Evolutionary conservation across 37 sponge, comb jelly and placozoan genomes (phyloP).

Genomic region (Hexactinellida sp.): DNA sequence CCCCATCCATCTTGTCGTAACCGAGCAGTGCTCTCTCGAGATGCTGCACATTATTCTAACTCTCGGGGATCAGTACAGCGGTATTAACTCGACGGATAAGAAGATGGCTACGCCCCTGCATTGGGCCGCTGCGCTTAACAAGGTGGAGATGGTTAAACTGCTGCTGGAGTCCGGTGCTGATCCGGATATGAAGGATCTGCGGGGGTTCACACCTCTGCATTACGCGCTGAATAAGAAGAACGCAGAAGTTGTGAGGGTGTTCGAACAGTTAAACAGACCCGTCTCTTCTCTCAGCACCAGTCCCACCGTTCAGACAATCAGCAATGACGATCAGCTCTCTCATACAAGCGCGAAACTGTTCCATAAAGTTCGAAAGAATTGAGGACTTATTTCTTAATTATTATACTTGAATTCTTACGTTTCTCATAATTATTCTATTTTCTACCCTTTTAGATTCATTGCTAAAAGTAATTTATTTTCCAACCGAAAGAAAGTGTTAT

Average conservation of each 20-base stretch:
- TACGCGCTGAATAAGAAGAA: not conserved
- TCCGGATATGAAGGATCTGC: not conserved
- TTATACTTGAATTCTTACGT: not conserved
- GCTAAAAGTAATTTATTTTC: not conserved
- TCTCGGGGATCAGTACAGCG: not conserved
- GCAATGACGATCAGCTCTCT: not conserved
- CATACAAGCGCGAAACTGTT: not conserved
- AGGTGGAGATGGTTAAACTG: not conserved
- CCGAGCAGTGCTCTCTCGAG: not conserved
- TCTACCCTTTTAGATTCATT: not conserved
- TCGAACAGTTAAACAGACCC: not conserved
- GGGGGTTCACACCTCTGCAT: not conserved
- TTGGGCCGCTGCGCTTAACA: conserved; percentile 1
- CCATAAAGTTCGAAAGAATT: not conserved
- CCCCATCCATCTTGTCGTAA: not conserved
- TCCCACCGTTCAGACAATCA: not conserved
- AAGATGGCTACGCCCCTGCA: conserved; percentile 1
- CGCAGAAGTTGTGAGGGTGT: not conserved
- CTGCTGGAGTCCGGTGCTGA: not conserved
- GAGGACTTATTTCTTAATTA: not conserved
- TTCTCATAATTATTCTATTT: not conserved
- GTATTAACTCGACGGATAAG: not conserved
- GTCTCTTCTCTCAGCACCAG: not conserved
- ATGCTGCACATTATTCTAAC: not conserved
- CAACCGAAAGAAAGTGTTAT: not conserved